phyloP scores from a whole-genome alignment of 2,888 invertebrate species.

The Cryptosula pallasiana region DNA sequence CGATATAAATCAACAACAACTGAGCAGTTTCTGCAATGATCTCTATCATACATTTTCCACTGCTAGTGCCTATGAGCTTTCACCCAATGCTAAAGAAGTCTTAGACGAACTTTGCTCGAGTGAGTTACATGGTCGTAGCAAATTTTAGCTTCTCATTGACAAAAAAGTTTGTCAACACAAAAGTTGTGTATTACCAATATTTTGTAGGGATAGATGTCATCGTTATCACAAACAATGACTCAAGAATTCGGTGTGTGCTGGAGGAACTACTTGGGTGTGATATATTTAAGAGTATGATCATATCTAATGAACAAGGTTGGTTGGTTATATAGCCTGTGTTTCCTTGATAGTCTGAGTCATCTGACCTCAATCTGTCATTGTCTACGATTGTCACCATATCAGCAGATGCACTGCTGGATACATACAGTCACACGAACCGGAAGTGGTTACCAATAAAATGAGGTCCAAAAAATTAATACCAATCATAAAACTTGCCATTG shows the following conservation, averaged over 20 bases:
- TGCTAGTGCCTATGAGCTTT: not conserved
- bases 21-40: not conserved
- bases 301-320: conserved; percentile 5
- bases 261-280: not conserved
- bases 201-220: conserved; percentile 9
- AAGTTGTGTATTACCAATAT: not conserved
- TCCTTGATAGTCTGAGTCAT: too few relatives aligned
- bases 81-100: not conserved
- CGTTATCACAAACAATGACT: conserved; percentile 7
- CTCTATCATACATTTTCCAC: not conserved
- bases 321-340: too few relatives aligned
- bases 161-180: too few relatives aligned
- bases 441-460: too few relatives aligned
- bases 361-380: too few relatives aligned
- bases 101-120: not conserved
- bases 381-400: too few relatives aligned
- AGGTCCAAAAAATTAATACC: too few relatives aligned
- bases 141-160: too few relatives aligned
- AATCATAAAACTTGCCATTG: too few relatives aligned
- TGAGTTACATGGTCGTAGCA: too few relatives aligned
- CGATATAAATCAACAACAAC: not conserved
- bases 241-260: not conserved
- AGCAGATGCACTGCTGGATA: too few relatives aligned
- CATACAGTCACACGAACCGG: too few relatives aligned
- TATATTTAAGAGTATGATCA: not conserved